These are phyloP conservation scores for Leucophenga varia DNA, from an alignment of 1,140 invertebrate genomes.

Conservation along the genomic window DNA sequence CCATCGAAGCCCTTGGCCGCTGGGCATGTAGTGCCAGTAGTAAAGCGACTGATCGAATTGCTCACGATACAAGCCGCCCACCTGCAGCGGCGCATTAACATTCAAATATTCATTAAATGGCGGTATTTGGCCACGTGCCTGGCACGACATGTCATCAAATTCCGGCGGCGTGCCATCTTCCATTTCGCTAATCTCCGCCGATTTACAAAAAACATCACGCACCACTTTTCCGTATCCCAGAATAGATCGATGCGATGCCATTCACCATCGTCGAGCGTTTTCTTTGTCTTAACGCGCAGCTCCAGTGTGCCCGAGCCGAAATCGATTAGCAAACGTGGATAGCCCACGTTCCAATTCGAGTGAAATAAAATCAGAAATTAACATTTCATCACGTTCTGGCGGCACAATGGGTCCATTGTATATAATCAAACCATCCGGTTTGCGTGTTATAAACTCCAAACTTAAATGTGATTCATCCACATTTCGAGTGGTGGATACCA, in stretches of 20 bases:
- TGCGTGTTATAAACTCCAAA: constrained; percentile 91
- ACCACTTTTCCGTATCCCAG: constrained; percentile 91
- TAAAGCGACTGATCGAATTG: constrained; percentile 83
- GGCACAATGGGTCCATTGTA: constrained; percentile 96
- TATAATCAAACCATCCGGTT: constrained; percentile 86
- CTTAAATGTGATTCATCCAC: constrained; percentile 94
- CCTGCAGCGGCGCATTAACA: constrained; percentile 91
- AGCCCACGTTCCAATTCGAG: constrained; percentile 88
- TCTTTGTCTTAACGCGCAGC: constrained; percentile 83
- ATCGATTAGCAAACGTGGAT: constrained; percentile 86
- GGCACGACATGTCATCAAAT: constrained; percentile 85
- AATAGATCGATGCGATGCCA: constrained; percentile 96
- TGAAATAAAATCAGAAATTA: constrained; percentile 92
- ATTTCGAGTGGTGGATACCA: constrained; percentile 95
- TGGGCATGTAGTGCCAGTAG: constrained; percentile 83
- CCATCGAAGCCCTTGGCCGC: constrained; percentile 89
- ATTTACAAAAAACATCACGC: constrained; percentile 85
- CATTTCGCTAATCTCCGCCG: constrained; percentile 80
- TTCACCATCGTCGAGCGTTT: constrained; percentile 86
- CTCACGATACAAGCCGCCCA: constrained; percentile 87
- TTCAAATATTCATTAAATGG: constrained; percentile 97
- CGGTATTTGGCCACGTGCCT: constrained; percentile 83
- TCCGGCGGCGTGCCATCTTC: constrained; percentile 84
- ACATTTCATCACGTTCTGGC: constrained; percentile 82
- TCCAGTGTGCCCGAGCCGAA: constrained; percentile 94